A percentile compares a stretch with the other conserved stretches of the same genome.
These are phyloP conservation scores for Agonopterix arenella DNA, from an alignment of 2,888 invertebrate genomes.

Conservation along the genomic window DNA sequence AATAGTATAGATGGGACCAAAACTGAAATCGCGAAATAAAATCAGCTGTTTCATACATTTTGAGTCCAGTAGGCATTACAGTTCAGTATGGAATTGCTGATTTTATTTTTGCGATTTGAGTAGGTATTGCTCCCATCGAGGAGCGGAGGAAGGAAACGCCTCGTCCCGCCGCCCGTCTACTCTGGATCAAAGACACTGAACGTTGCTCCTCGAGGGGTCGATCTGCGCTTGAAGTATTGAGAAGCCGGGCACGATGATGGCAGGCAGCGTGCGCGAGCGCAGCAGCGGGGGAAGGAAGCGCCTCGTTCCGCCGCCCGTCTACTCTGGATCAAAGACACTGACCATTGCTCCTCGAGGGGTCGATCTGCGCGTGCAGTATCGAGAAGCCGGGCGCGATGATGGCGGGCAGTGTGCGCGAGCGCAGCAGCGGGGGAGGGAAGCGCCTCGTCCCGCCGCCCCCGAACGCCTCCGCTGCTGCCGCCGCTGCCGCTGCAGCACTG, in stretches of 20 bases:
- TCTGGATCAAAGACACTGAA: conserved; percentile 27
- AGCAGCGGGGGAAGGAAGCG: conserved; percentile 84
- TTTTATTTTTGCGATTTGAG: too few relatives aligned
- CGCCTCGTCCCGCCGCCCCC: conserved; percentile 69
- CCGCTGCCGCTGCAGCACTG: conserved; percentile 56
- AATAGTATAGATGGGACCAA: too few relatives aligned
- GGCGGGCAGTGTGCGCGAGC: conserved; percentile 91
- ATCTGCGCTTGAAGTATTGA: conserved; percentile 91
- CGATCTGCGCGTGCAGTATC: conserved; percentile 89
- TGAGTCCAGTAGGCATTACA: too few relatives aligned
- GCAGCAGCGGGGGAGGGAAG: conserved; percentile 84
- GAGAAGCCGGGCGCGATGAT: conserved; percentile 91
- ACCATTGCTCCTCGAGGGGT: conserved; percentile 77
- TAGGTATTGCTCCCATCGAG: too few relatives aligned
- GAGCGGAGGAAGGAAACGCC: too few relatives aligned
- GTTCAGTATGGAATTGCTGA: too few relatives aligned
- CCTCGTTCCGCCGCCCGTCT: conserved; percentile 41
- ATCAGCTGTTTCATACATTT: too few relatives aligned
- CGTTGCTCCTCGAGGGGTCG: conserved; percentile 78
- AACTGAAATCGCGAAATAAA: too few relatives aligned
- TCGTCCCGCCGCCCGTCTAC: too few relatives aligned
- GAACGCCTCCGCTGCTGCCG: conserved; percentile 73
- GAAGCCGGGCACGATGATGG: too few relatives aligned
- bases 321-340: conserved; percentile 16
- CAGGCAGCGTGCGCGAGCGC: conserved; percentile 90